phyloP scores from a whole-genome alignment of 2,797 vertebrate genomes.

The Galagoides demidoff region DNA sequence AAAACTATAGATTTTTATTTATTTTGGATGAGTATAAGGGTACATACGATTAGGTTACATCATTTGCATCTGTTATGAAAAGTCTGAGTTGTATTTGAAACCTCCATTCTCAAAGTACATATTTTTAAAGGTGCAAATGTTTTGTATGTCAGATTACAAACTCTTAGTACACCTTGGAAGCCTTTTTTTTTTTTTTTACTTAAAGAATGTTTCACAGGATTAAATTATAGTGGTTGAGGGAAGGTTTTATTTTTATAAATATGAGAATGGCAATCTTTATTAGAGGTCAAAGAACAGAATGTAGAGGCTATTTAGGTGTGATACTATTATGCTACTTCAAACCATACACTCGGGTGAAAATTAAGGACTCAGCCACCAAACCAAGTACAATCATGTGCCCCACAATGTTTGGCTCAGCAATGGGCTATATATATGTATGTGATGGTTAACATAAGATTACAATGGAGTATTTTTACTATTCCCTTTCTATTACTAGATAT shows the following conservation, averaged over 20 bases:
- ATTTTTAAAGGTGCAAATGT: conserved; percentile 50
- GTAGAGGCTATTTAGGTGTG: conserved; percentile 15
- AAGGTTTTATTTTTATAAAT: conserved; percentile 76
- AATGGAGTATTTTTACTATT: neutral
- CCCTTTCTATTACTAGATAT: neutral
- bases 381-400: neutral
- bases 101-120: neutral
- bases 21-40: too few relatives aligned
- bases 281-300: conserved; percentile 63
- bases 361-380: neutral
- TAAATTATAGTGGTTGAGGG: conserved; percentile 72
- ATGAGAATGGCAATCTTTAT: conserved; percentile 74
- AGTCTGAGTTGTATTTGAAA: too few relatives aligned
- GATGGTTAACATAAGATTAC: neutral
- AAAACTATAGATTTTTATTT: neutral
- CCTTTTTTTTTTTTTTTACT: conserved; percentile 28
- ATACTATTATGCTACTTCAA: conserved; percentile 33
- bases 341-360: neutral
- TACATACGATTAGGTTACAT: too few relatives aligned
- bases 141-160: conserved; percentile 57
- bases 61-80: too few relatives aligned
- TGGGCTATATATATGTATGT: neutral
- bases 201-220: conserved; percentile 67
- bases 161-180: conserved; percentile 80
- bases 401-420: neutral